Evolutionary conservation across 1,140 invertebrate species (phyloP), one percentile per base, ranked within the genome.

Genomic region (Tetranychus cinnabarinus): DNA sequence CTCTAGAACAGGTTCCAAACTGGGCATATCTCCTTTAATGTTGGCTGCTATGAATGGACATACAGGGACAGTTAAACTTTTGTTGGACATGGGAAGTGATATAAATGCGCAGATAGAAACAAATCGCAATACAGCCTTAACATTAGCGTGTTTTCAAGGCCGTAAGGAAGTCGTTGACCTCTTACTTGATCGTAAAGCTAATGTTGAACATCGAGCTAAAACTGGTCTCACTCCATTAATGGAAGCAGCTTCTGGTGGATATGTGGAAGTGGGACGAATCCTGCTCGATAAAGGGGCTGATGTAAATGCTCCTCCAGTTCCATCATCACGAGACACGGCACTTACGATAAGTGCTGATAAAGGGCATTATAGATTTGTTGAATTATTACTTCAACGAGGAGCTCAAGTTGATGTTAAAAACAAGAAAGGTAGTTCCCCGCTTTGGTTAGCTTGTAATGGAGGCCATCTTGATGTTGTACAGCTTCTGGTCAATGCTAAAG

Each of bases 31-130:
- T 1, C 96, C 96, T 3, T 76, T 99, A 33, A 98, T 99, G 96
- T 74, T 99, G 66, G 93, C 96, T 33, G 91, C 96, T 7, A 98
- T 99, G 95, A 98, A 99, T 80, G 95, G 95, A 0, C 95, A 99
- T 75, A 89, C 88, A 36, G 78, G 74, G 34, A 78, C 80, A 34
- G 80, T 80, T n/a, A 76, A 76, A 69, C 75, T 98, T 56, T 76
- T 99, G 23, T 75, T 99, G 57, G 93, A 98, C 71, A 92, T 89
- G 82, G 93, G 93, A 60, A 93, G 89, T 71, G 96, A 99, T 72
- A 98, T 99, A 63, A 98, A 99, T 78, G 93, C 95, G 59, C 89
- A 97, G 77, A 99, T 99, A 68, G 96, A 99, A 75, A 99, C 96
- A 3, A 99, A 99, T 74, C 77, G 92, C 52, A 99, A 99, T 72